Evolutionary conservation across 2,888 invertebrate species (phyloP).

Genomic region (Bimastos eiseni): DNA sequence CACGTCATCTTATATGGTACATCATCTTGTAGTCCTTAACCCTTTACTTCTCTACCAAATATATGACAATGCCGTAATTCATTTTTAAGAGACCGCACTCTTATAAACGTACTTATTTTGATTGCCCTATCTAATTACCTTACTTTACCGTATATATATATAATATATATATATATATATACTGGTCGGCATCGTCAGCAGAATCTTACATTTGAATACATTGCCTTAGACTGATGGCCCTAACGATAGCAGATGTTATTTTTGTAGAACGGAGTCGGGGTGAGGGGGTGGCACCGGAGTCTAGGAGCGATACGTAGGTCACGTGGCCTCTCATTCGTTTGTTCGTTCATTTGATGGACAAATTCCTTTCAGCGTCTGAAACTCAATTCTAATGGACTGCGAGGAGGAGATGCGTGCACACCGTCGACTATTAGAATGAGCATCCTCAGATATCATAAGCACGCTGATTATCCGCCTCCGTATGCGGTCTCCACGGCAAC

Average conservation of each 20-base stretch:
- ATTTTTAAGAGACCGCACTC: no score
- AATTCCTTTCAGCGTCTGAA: not conserved
- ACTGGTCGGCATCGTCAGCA: not conserved
- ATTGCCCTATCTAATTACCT: no score
- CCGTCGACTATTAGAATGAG: not conserved
- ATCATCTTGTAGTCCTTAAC: no score
- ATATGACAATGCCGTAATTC: no score
- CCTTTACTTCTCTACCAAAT: no score
- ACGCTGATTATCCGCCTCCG: constrained; percentile 6
- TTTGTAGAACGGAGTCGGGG: not conserved
- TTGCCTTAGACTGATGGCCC: not conserved
- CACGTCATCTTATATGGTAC: no score
- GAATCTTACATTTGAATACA: not conserved
- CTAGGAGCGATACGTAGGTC: not conserved
- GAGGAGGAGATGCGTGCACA: not conserved
- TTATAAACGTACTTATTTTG: no score
- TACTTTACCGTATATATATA: no score
- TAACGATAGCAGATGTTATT: not conserved
- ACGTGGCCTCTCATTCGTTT: not conserved
- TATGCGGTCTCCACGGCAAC: not conserved
- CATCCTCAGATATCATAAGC: not conserved
- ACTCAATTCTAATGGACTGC: not conserved
- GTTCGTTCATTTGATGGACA: not conserved
- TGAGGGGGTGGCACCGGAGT: not conserved
- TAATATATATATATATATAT: no score